phyloP scores from a whole-genome alignment of 2,113 vertebrate species.

The Hipposideros armiger region DNA sequence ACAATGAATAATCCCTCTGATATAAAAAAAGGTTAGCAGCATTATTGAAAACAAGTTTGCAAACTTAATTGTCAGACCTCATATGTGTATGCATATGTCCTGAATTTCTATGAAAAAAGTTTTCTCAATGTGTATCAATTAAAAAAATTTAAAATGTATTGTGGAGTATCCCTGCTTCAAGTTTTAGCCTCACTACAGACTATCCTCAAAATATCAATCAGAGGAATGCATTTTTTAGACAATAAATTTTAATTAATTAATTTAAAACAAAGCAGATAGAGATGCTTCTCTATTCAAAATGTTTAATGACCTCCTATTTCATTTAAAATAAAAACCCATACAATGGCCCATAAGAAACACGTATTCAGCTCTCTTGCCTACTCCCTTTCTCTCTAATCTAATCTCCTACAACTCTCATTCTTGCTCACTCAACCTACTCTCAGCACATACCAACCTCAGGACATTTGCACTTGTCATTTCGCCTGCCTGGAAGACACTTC shows the following conservation, averaged over 20 bases:
- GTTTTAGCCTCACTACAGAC: not conserved
- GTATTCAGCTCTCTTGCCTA: not conserved
- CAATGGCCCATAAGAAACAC: not conserved
- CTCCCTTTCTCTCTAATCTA: not conserved
- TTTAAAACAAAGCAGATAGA: slow-evolving; percentile 25
- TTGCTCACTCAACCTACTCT: not conserved
- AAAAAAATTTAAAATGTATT: not conserved
- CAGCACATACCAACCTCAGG: not conserved
- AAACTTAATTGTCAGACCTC: too few species aligned
- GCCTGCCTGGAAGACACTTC: not conserved
- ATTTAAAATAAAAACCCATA: not conserved
- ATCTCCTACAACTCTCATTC: not conserved
- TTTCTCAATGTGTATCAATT: not conserved
- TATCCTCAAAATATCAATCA: not conserved
- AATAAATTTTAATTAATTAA: slow-evolving; percentile 19
- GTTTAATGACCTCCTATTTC: slow-evolving; percentile 3
- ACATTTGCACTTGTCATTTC: slow-evolving; percentile 3
- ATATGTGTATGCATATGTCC: not conserved
- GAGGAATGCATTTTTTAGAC: not conserved
- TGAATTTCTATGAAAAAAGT: slow-evolving; percentile 27
- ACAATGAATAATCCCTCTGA: too few species aligned
- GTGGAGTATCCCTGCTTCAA: not conserved
- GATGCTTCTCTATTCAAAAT: slow-evolving; percentile 16
- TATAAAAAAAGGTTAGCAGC: too few species aligned
- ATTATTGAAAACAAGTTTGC: too few species aligned